A percentile compares a stretch with the other conserved stretches of the same genome.
Conservation (phyloP, 2,888 invertebrate genomes). For the Nesidiocoris tenuis region DNA sequence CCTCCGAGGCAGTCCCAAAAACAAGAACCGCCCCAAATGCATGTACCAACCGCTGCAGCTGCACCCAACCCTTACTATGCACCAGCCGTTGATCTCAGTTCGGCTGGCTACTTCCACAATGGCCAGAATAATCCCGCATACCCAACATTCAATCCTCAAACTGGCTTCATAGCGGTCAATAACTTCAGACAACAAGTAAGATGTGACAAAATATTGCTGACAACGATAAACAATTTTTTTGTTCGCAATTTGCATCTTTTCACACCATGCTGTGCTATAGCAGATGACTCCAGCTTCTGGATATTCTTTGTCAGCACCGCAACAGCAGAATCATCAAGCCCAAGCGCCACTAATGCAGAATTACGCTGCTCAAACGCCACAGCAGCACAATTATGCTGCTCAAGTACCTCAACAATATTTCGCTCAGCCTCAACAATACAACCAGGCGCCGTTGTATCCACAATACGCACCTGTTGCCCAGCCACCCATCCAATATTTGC, state of each 20-base stretch:
- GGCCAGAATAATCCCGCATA: background rate
- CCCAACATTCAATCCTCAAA: slow-evolving; percentile 26
- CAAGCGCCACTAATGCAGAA: no score
- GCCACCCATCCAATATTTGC: slow-evolving; percentile 1
- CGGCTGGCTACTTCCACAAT: slow-evolving; percentile 8
- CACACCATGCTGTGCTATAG: no score
- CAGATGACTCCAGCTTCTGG: no score
- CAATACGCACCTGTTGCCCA: slow-evolving; percentile 2
- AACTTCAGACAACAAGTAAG: slow-evolving; percentile 5
- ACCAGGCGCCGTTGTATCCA: background rate
- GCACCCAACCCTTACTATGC: slow-evolving; percentile 49
- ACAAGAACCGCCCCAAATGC: slow-evolving; percentile 31
- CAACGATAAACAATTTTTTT: no score
- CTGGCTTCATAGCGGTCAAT: slow-evolving; percentile 16
- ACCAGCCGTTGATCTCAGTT: slow-evolving; percentile 23
- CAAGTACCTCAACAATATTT: background rate
- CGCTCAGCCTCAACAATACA: background rate
- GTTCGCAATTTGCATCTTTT: no score
- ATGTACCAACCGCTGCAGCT: slow-evolving; percentile 49
- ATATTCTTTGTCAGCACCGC: no score
- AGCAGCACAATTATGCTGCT: background rate
- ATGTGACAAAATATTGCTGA: background rate
- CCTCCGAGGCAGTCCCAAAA: background rate
- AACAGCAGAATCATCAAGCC: no score
- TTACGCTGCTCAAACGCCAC: background rate